phyloP scores from a whole-genome alignment of 1,140 invertebrate species.

The Drosophila quadrilineata region DNA sequence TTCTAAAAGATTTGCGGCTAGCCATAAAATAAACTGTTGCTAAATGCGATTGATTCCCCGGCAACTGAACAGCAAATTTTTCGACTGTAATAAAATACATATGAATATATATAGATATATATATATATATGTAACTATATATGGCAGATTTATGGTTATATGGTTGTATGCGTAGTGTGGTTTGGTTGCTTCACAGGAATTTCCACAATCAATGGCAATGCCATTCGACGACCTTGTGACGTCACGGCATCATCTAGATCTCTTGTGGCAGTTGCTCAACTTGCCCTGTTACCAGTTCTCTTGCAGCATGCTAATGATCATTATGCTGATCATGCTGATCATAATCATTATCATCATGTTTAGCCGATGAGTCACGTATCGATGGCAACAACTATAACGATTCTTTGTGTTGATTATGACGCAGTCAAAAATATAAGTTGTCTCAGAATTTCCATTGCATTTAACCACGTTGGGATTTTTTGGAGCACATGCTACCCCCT shows the following conservation, averaged over 20 bases:
- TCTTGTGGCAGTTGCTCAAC: slow-evolving; percentile 34
- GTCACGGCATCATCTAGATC: slow-evolving; percentile 39
- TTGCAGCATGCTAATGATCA: slow-evolving; percentile 7
- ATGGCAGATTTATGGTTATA: slow-evolving; percentile 13
- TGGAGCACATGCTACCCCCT: too few relatives aligned
- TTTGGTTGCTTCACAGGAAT: slow-evolving; percentile 52
- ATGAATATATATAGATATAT: slow-evolving; percentile 26
- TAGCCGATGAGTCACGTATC: slow-evolving; percentile 24
- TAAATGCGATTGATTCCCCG: slow-evolving; percentile 33
- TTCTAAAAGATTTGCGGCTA: slow-evolving; percentile 25
- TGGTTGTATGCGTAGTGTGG: slow-evolving; percentile 3
- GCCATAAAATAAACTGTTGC: slow-evolving; percentile 47
- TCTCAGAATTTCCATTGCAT: slow-evolving; percentile 22
- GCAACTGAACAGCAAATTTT: slow-evolving; percentile 46
- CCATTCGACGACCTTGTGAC: slow-evolving; percentile 63
- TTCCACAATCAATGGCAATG: slow-evolving; percentile 62
- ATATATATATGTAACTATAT: slow-evolving; percentile 25
- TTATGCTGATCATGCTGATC: slow-evolving; percentile 2
- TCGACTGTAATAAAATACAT: slow-evolving; percentile 7
- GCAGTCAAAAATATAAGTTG: too few relatives aligned
- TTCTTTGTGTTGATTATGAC: slow-evolving; percentile 16
- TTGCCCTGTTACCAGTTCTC: slow-evolving; percentile 38
- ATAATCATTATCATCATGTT: too few relatives aligned
- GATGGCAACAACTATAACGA: slow-evolving; percentile 11
- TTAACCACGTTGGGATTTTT: background rate